Conservation (phyloP, 2,797 vertebrate genomes). For the Choloepus didactylus region DNA sequence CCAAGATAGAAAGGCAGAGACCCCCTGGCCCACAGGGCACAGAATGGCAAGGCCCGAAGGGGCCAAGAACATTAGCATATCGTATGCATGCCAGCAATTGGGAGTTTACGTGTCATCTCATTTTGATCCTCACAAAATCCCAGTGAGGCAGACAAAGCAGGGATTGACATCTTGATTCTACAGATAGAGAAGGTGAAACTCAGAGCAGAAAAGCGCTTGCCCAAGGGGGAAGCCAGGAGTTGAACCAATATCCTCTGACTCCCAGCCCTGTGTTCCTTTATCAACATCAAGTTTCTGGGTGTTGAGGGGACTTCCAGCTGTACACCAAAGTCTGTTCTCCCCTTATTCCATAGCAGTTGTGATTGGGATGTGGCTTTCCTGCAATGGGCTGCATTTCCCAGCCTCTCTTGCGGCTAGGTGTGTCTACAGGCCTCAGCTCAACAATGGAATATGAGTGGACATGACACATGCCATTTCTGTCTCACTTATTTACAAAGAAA, state of each 20-base stretch:
- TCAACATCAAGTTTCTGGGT: not conserved
- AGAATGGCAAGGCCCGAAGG: not conserved
- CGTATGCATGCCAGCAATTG: not conserved
- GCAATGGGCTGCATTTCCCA: not conserved
- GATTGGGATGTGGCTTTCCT: not conserved
- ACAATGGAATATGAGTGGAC: not conserved
- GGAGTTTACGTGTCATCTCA: not conserved
- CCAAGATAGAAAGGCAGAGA: not conserved
- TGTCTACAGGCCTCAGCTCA: not conserved
- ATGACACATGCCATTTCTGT: not conserved
- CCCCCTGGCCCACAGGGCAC: not conserved
- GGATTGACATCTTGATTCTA: not conserved
- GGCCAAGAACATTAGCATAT: not conserved
- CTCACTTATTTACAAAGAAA: conserved; percentile 28
- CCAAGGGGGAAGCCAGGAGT: not conserved
- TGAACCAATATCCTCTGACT: not conserved
- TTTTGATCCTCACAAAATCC: not conserved
- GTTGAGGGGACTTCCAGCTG: not conserved
- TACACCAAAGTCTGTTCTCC: not conserved
- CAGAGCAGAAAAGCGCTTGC: not conserved
- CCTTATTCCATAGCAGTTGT: not conserved
- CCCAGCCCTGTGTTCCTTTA: not conserved
- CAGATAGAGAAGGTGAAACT: not conserved
- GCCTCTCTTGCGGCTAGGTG: not conserved
- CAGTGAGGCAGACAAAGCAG: not conserved